phyloP scores from a whole-genome alignment of 2,797 vertebrate species.

The Cyprinella venusta region DNA sequence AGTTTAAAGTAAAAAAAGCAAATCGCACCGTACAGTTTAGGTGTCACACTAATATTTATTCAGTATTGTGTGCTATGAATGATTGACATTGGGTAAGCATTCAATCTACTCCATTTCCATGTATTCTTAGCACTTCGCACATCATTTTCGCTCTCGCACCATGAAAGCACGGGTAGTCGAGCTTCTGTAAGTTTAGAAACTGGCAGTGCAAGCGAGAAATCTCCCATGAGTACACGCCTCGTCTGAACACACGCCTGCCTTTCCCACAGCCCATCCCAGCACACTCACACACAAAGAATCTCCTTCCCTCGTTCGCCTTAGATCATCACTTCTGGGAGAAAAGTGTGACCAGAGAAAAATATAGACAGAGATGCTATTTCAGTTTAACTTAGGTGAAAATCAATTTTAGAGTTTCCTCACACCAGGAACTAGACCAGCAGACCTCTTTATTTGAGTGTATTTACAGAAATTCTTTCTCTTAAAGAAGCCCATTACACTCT shows the following conservation, averaged over 20 bases:
- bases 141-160: slow-evolving; percentile 41
- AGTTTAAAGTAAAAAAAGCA: slow-evolving; percentile 7
- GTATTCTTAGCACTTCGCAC: slow-evolving; percentile 25
- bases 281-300: slow-evolving; percentile 31
- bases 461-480: slow-evolving; percentile 25
- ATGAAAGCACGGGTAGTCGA: slow-evolving; percentile 19
- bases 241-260: slow-evolving; percentile 31
- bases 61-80: neutral
- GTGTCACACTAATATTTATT: slow-evolving; percentile 11
- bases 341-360: slow-evolving; percentile 22
- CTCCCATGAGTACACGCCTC: slow-evolving; percentile 53
- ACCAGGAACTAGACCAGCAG: neutral
- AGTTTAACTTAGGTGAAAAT: slow-evolving; percentile 15
- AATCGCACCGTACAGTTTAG: neutral
- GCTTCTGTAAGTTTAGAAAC: slow-evolving; percentile 51
- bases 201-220: slow-evolving; percentile 43
- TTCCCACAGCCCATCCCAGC: slow-evolving; percentile 52
- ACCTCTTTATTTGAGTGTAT: neutral
- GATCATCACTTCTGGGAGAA: slow-evolving; percentile 22
- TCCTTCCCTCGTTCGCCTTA: neutral
- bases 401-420: neutral
- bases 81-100: slow-evolving; percentile 10
- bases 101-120: neutral
- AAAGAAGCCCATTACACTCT: slow-evolving; percentile 26
- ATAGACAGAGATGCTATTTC: neutral